Evolutionary conservation across 2,113 vertebrate genomes (phyloP).

Genomic region (Cyrtonyx montezumae): DNA sequence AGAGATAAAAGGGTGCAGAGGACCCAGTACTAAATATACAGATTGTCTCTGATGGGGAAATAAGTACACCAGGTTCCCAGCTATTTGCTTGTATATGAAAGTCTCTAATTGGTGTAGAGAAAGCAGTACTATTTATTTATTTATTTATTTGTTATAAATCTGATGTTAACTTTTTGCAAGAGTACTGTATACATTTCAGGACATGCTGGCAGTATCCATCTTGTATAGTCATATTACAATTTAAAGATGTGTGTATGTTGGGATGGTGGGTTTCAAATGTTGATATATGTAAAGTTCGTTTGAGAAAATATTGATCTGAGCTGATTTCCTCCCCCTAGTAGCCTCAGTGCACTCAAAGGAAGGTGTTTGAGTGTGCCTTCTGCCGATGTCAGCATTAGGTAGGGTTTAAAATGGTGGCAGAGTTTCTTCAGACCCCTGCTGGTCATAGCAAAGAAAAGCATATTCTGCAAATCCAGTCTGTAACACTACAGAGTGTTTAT

Average conservation of each 20-base stretch:
- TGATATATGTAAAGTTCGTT: not conserved
- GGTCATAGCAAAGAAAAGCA: not conserved
- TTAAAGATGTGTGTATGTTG: not conserved
- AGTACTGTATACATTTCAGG: not conserved
- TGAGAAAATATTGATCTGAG: not conserved
- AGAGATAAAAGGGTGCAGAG: not conserved
- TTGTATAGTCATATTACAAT: not conserved
- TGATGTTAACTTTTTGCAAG: not conserved
- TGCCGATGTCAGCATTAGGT: not conserved
- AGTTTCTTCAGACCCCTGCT: slow-evolving; percentile 6
- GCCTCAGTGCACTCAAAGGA: not conserved
- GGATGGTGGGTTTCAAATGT: rapidly evolving
- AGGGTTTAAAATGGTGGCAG: not conserved
- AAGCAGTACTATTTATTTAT: not conserved
- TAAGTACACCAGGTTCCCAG: not conserved
- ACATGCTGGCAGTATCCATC: not conserved
- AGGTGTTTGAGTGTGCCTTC: not conserved
- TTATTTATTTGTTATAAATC: not conserved
- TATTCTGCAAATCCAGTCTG: slow-evolving; percentile 12
- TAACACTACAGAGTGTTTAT: slow-evolving; percentile 4
- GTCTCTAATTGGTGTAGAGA: not conserved
- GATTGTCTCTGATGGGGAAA: not conserved
- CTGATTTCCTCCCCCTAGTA: not conserved
- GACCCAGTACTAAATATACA: not conserved
- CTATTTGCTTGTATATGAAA: not conserved